Evolutionary conservation across 2,797 vertebrate species (phyloP), one percentile per base, ranked within the genome.

Genomic region (Hemibagrus guttatus): DNA sequence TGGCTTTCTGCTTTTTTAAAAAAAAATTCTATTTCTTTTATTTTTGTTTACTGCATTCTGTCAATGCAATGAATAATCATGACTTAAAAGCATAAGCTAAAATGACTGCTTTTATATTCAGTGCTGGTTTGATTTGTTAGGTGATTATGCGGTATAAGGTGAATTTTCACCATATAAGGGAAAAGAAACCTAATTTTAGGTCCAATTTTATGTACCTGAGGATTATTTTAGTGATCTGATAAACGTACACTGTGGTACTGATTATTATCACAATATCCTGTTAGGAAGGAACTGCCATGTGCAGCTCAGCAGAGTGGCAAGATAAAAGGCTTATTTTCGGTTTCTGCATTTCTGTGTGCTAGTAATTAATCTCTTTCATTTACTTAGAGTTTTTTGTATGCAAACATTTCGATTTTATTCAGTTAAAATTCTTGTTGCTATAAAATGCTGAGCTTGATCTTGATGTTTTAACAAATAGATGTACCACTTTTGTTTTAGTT

Each of bases 241-340:
- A 31, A 69, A 49, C 17, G 35, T 13, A 52, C n/a, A 23, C 56
- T 85, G 61, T 35, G 59, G 35, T 84, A 64, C 49, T 64, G 76
- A 84, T 88, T 81, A 82, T 46, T 71, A 81, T 76, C 49, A 85
- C 39, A 21, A 90, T 86, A 89, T 89, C 89, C 89, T 89, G 86
- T 85, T 78, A 88, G 84, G 74, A 85, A 88, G 86, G 68, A 89
- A 85, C 81, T 31, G 74, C 71, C 12, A 16, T 39, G 31, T 71
- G 66, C 80, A 71, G 66, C 46, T 86, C 31, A 49, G 74, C 72
- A 56, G 71, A 28, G 14, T 63, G 39, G 16, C 31, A 81, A 59
- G 13, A 89, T 76, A 69, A 83, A 80, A 75, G 79, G 78, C 52
- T 63, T 35, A 28, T 81, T 84, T 69, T 74, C 42, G 52, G 58